A percentile compares a stretch with the other conserved stretches of the same genome.
Evolutionary conservation across 2,888 invertebrate species (phyloP).

Genomic region (Drosophila buzzatii): DNA sequence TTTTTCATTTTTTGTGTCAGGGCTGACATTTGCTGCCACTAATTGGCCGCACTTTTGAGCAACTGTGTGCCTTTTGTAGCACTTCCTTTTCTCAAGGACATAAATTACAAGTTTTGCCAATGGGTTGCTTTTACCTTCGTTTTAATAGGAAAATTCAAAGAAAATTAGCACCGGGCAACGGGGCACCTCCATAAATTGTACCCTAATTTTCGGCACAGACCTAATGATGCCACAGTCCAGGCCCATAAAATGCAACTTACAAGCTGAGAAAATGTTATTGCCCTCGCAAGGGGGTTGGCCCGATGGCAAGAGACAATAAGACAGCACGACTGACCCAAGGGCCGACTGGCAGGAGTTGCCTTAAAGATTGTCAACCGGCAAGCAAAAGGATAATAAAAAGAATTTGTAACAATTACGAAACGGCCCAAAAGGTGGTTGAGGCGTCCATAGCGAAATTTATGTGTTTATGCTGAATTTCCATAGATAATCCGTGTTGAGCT

Average conservation of each 20-base stretch:
- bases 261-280: constrained; percentile 74
- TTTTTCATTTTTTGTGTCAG: neutral
- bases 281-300: constrained; percentile 38
- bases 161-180: constrained; percentile 68
- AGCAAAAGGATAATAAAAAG: constrained; percentile 50
- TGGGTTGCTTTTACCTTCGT: constrained; percentile 44
- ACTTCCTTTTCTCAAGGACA: constrained; percentile 67
- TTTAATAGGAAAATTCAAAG: constrained; percentile 64
- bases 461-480: constrained; percentile 50
- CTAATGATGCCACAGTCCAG: constrained; percentile 76
- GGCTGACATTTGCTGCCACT: constrained; percentile 69
- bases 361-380: constrained; percentile 33
- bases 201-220: constrained; percentile 70
- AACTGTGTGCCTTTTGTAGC: constrained; percentile 31
- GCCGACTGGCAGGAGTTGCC: constrained; percentile 28
- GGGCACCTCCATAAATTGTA: constrained; percentile 70
- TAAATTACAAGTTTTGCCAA: constrained; percentile 73
- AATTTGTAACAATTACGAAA: constrained; percentile 68
- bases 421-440: constrained; percentile 2
- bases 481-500: constrained; percentile 31
- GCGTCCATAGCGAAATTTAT: constrained; percentile 70
- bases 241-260: constrained; percentile 76
- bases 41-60: constrained; percentile 69
- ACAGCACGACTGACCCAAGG: constrained; percentile 57
- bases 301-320: constrained; percentile 47